These are phyloP conservation scores for Boloria euphrosyne DNA, from an alignment of 2,888 invertebrate species.

Conservation along the genomic window DNA sequence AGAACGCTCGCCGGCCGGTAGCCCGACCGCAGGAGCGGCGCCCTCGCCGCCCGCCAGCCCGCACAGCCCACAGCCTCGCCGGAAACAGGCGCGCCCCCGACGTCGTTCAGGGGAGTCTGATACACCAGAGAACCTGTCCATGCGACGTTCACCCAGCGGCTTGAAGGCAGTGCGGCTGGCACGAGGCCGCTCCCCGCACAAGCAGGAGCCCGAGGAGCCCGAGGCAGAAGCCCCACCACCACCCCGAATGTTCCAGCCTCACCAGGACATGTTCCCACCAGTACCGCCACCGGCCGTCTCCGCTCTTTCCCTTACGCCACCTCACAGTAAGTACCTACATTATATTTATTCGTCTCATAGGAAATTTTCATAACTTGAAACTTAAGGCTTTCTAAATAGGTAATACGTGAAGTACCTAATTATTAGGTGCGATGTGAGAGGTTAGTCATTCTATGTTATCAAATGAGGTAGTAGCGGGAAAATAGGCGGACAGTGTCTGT, in stretches of 20 bases:
- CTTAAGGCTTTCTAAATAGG: background rate
- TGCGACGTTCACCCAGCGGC: conserved; percentile 79
- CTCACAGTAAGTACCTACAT: conserved; percentile 88
- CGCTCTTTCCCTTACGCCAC: conserved; percentile 90
- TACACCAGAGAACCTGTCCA: conserved; percentile 83
- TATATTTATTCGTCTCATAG: background rate
- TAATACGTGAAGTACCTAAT: background rate
- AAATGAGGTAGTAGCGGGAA: conserved; percentile 24
- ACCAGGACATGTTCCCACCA: conserved; percentile 87
- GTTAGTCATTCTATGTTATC: conserved; percentile 9
- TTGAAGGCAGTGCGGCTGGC: conserved; percentile 71
- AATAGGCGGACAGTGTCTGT: conserved; percentile 25
- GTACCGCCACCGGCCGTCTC: conserved; percentile 86
- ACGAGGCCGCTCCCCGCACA: conserved; percentile 62
- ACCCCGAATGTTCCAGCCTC: conserved; percentile 79
- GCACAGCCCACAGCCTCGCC: conserved; percentile 90
- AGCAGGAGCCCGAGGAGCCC: conserved; percentile 68
- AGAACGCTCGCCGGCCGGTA: conserved; percentile 70
- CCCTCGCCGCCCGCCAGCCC: conserved; percentile 81
- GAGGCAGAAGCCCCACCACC: conserved; percentile 81
- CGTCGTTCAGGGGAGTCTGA: conserved; percentile 90
- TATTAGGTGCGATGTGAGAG: background rate
- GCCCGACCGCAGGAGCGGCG: conserved; percentile 71
- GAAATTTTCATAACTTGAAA: no score
- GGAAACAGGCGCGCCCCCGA: conserved; percentile 93